Base-by-base conservation (phyloP, 2,888 invertebrate genomes). In the Tryphoninae sp. region DNA sequence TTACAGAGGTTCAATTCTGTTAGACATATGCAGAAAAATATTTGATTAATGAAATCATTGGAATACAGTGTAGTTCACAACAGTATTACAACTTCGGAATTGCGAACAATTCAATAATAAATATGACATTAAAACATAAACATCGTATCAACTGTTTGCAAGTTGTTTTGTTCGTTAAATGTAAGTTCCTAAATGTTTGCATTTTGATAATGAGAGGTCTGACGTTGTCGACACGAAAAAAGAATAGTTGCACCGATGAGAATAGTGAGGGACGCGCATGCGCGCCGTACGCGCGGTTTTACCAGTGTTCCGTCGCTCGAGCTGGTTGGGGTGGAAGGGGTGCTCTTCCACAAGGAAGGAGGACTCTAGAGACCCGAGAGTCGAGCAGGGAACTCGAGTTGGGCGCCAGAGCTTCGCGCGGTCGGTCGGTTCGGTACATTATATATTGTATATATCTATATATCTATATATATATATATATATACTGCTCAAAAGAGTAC, bases 331-430 rank as follows among this genome's bases (percentile, higher is more conserved):
- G 65, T 71, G 84, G 42, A 69, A 55, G 55, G 61, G 76, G 67
- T 58, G 79, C 67, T 73, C 55, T 73, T 65, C 59, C 58, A 58
- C 82, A 68, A 67, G 82, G 80, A 77, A 64, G 82, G 82, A 73
- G 74, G 64, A 68, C 84, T 62, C 80, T 83, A 80, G 78, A 53
- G 78, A 71, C 67, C 76, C 78, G 79, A 61, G 78, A 67, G 59
- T 78, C 64, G 69, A 68, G 72, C 72, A 82, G 64, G 71, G 40
- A 67, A 77, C 84, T 84, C 85, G 89, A 91, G 90, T 90, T 87
- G 89, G 87, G 90, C 89, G 90, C 89, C 89, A 90, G 88, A 89
- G 89, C 87, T 90, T 88, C 87, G 90, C 89, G 90, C 87, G 88
- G 86, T 89, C 87, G 89, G 88, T 88, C 85, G 86, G 86, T 86